A percentile compares a stretch with the other conserved stretches of the same genome.
phyloP scores from a whole-genome alignment of 2,888 invertebrate genomes.

The Acanthosepion esculentum region DNA sequence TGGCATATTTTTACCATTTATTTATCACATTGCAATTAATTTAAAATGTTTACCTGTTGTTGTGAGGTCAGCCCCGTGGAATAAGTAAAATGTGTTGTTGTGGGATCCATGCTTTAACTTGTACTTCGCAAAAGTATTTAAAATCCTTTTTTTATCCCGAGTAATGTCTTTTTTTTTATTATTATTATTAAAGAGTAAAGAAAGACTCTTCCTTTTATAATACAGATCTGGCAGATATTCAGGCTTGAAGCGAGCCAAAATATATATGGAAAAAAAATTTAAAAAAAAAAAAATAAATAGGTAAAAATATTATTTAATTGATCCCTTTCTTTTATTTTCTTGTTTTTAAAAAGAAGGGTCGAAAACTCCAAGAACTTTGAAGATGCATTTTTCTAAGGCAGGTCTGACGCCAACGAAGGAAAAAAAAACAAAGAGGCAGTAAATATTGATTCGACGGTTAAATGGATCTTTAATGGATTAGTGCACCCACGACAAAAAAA shows the following conservation, averaged over 20 bases:
- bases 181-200: neutral
- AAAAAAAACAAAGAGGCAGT: no score
- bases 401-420: no score
- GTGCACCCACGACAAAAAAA: neutral
- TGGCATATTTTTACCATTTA: no score
- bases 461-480: neutral
- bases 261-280: neutral
- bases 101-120: conserved; percentile 2
- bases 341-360: neutral
- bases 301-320: neutral
- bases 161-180: neutral
- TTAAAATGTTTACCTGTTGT: conserved; percentile 52
- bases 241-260: neutral
- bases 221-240: neutral
- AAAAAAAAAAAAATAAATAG: neutral
- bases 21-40: no score
- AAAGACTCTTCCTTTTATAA: neutral
- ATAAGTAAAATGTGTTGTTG: conserved; percentile 54
- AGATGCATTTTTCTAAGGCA: neutral
- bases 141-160: neutral
- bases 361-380: neutral
- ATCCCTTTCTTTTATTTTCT: neutral
- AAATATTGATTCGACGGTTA: neutral
- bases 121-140: neutral
- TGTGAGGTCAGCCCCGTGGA: conserved; percentile 63